Conservation (phyloP, 2,113 vertebrate genomes). For the Candoia aspera region DNA sequence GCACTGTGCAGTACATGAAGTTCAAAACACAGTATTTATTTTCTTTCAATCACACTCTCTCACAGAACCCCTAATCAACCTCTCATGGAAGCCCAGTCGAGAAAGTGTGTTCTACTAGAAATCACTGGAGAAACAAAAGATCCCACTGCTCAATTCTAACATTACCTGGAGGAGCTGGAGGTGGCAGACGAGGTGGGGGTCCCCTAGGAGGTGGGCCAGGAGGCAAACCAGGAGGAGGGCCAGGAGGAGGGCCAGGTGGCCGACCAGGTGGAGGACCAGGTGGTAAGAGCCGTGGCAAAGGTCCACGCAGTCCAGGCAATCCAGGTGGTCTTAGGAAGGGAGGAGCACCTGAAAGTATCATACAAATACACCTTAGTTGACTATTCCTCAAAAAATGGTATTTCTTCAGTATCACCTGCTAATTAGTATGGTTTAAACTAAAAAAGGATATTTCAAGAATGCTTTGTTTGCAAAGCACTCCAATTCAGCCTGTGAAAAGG, state of each 20-base stretch:
- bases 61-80: not conserved
- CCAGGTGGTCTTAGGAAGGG: constrained; percentile 94
- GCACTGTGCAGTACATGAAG: not conserved
- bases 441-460: not conserved
- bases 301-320: constrained; percentile 89
- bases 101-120: not conserved
- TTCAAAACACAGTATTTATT: not conserved
- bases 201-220: constrained; percentile 96
- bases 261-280: constrained; percentile 94
- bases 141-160: not conserved
- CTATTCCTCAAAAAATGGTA: not conserved
- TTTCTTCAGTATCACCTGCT: not conserved
- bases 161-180: constrained; percentile 93
- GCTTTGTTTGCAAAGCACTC: not conserved
- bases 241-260: constrained; percentile 93
- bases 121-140: not conserved
- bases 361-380: constrained; percentile 16
- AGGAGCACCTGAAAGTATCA: constrained; percentile 82
- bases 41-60: not conserved
- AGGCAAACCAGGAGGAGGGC: constrained; percentile 92
- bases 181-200: constrained; percentile 91
- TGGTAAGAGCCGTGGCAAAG: constrained; percentile 91
- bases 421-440: not conserved
- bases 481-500: not conserved
- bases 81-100: not conserved